Evolutionary conservation across 2,797 vertebrate species (phyloP).

Genomic region (Fringilla coelebs): DNA sequence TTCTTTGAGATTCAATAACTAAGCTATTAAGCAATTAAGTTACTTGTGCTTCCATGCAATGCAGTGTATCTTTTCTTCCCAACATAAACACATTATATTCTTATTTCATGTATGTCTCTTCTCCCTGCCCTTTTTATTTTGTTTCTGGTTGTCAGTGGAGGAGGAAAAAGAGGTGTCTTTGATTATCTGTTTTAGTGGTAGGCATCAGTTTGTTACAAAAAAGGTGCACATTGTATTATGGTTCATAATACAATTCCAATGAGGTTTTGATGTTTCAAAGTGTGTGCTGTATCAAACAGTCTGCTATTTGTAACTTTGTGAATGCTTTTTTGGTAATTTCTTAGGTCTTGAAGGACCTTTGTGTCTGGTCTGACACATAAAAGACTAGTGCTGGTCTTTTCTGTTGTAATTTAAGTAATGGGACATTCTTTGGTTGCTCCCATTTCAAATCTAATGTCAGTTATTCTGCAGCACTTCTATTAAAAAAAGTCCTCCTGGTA

Average conservation of each 20-base stretch:
- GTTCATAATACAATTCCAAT: not conserved
- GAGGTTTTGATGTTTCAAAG: not conserved
- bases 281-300: not conserved
- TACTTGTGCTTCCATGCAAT: not conserved
- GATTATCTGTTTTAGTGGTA: not conserved
- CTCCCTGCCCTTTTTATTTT: rapidly evolving
- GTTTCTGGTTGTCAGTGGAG: not conserved
- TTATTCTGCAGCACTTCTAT: not conserved
- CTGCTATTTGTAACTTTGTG: not conserved
- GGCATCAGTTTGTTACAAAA: not conserved
- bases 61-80: not conserved
- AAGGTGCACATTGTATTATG: not conserved
- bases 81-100: not conserved
- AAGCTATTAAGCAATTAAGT: not conserved
- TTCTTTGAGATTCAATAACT: not conserved
- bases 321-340: not conserved
- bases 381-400: not conserved
- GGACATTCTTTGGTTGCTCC: not conserved
- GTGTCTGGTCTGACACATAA: not conserved
- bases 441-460: not conserved
- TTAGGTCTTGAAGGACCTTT: not conserved
- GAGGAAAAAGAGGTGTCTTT: not conserved
- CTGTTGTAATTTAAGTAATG: not conserved
- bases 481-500: not conserved
- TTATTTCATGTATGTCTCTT: not conserved